phyloP scores from a whole-genome alignment of 2,797 vertebrate genomes.

The Loris lydekkerianus region DNA sequence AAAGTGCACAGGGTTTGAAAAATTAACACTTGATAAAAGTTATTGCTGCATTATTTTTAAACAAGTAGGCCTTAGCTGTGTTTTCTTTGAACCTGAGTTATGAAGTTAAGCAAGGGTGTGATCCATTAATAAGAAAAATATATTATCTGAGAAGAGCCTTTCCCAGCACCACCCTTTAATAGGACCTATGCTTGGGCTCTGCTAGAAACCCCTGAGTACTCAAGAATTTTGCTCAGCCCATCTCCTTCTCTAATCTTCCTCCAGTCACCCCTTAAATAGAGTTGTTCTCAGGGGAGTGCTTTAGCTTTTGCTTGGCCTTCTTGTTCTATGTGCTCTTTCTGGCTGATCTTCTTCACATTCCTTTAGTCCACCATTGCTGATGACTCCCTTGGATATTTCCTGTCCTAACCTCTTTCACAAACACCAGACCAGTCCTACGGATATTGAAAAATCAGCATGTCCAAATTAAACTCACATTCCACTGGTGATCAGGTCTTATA shows the following conservation, averaged over 20 bases:
- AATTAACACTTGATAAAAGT: background rate
- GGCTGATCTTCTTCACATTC: background rate
- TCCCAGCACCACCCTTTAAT: background rate
- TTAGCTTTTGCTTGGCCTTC: background rate
- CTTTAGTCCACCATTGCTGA: background rate
- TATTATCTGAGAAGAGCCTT: background rate
- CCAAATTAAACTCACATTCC: background rate
- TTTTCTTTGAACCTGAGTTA: background rate
- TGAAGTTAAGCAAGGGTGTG: background rate
- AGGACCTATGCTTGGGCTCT: background rate
- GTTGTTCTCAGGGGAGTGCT: background rate
- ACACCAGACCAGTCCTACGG: background rate
- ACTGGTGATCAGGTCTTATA: background rate
- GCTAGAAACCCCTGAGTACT: background rate
- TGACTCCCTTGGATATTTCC: background rate
- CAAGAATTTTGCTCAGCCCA: background rate
- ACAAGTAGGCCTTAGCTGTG: background rate
- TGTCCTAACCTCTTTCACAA: background rate
- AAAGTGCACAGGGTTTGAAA: background rate
- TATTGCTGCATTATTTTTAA: slow-evolving; percentile 4
- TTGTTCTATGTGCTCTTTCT: background rate
- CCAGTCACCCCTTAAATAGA: background rate
- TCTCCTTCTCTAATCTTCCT: background rate
- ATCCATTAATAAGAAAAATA: background rate
- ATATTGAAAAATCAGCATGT: background rate